Evolutionary conservation across 2,113 vertebrate species (phyloP).

Genomic region (Oryzias curvinotus): DNA sequence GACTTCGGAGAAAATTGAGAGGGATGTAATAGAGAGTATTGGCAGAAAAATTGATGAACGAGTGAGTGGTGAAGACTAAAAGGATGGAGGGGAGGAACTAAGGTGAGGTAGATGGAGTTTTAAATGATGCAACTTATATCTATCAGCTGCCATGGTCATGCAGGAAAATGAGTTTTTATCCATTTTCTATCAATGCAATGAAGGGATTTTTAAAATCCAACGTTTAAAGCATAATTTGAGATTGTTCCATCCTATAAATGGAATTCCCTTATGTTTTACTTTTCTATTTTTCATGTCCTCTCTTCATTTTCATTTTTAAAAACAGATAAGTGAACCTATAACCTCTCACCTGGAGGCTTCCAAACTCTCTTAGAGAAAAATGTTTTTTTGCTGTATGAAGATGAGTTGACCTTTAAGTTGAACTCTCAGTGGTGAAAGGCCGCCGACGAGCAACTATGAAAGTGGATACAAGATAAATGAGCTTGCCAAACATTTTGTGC

Average conservation of each 20-base stretch:
- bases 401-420: conserved; percentile 3
- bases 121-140: not conserved
- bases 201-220: too few species aligned
- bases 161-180: too few species aligned
- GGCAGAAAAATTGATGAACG: conserved; percentile 5
- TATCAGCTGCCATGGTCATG: too few species aligned
- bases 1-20: conserved; percentile 33
- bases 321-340: not conserved
- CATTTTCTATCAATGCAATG: too few species aligned
- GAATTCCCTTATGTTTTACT: too few species aligned
- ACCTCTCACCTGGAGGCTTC: not conserved
- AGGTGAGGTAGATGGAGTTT: not conserved
- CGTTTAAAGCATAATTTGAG: too few species aligned
- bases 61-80: conserved; percentile 16
- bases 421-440: conserved; percentile 5
- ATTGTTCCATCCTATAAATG: too few species aligned
- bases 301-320: too few species aligned
- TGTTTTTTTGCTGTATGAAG: not conserved
- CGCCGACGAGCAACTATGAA: conserved; percentile 3
- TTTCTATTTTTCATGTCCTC: too few species aligned
- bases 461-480: conserved; percentile 49
- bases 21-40: conserved; percentile 24
- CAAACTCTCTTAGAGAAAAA: not conserved
- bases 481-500: conserved; percentile 37
- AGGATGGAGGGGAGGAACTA: not conserved